Conservation (phyloP, 37 sponge, comb jelly and placozoan species). For the Ephydatia muelleri region DNA sequence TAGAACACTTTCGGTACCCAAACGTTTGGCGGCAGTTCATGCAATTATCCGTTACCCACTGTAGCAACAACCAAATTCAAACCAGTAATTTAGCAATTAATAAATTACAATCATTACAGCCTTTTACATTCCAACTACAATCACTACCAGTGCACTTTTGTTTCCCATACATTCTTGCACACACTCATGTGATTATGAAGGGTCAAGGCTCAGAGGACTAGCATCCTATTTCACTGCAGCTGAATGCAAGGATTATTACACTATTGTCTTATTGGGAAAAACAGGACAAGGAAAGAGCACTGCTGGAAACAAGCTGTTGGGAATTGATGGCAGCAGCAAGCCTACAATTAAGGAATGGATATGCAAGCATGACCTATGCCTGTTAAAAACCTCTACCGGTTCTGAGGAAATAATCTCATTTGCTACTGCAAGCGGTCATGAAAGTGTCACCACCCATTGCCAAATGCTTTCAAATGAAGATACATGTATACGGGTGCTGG, state of each 20-base stretch:
- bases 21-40: too few species aligned
- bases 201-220: too few species aligned
- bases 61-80: too few species aligned
- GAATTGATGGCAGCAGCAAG: background rate
- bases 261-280: background rate
- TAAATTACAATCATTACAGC: too few species aligned
- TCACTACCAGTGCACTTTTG: too few species aligned
- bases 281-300: background rate
- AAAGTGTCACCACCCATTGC: background rate
- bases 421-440: background rate
- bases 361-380: background rate
- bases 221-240: too few species aligned
- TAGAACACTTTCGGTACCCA: too few species aligned
- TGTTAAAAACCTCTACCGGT: background rate
- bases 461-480: background rate
- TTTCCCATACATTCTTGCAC: too few species aligned
- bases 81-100: too few species aligned
- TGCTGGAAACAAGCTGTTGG: background rate
- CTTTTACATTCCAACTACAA: too few species aligned
- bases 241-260: background rate
- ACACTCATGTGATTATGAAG: too few species aligned
- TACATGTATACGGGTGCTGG: background rate
- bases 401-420: background rate
- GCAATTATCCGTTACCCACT: too few species aligned
- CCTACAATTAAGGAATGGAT: background rate